These are phyloP conservation scores for Quiscalus mexicanus DNA, from an alignment of 2,113 vertebrate species.

Conservation along the genomic window DNA sequence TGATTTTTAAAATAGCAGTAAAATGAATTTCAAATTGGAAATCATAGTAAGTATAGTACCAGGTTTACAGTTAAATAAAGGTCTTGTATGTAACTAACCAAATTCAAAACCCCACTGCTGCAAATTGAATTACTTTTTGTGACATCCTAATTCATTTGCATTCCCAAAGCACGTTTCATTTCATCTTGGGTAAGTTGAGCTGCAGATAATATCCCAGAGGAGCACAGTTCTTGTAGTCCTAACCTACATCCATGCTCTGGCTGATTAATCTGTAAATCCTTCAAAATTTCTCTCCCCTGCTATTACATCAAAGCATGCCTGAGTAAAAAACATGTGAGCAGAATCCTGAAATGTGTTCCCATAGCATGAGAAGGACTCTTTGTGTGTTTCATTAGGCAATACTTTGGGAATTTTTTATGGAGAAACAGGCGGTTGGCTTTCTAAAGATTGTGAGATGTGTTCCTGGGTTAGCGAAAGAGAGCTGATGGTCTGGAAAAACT, in stretches of 20 bases:
- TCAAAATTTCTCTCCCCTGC: constrained; percentile 22
- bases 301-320: constrained; percentile 6
- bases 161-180: background rate
- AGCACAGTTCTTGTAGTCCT: background rate
- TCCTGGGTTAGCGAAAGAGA: background rate
- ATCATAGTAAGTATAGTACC: background rate
- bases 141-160: constrained; percentile 32
- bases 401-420: background rate
- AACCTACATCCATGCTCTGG: background rate
- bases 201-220: background rate
- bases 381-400: background rate
- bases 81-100: constrained; percentile 1
- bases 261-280: constrained; percentile 4
- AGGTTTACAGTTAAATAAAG: constrained; percentile 45
- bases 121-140: constrained; percentile 43
- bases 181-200: background rate
- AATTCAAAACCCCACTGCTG: background rate
- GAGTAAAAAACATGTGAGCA: background rate
- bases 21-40: background rate
- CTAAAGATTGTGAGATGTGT: background rate
- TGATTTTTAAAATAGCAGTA: background rate
- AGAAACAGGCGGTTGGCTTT: background rate
- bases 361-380: background rate
- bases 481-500: constrained; percentile 16
- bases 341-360: background rate